phyloP scores from a whole-genome alignment of 2,113 vertebrate genomes.

The Silurus glanis region DNA sequence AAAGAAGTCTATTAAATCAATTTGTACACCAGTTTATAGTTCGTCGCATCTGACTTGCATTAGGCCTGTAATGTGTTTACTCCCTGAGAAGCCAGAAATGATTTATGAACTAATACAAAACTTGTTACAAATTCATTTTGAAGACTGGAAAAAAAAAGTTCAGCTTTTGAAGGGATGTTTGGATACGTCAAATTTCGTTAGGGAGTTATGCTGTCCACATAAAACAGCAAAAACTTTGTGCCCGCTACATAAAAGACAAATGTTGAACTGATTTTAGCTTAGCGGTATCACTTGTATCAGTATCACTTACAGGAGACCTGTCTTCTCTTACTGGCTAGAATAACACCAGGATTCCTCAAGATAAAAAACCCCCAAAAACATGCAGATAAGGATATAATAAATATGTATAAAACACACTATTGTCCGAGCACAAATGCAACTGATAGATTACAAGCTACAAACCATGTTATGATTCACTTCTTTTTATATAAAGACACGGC shows the following conservation, averaged over 20 bases:
- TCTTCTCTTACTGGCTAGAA: slow-evolving; percentile 36
- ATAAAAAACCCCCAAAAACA: not conserved
- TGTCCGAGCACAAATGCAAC: not conserved
- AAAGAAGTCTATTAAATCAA: slow-evolving; percentile 33
- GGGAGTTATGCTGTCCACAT: slow-evolving; percentile 15
- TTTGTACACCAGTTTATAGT: slow-evolving; percentile 9
- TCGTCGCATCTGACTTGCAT: slow-evolving; percentile 33
- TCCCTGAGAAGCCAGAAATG: not conserved
- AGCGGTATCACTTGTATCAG: slow-evolving; percentile 24
- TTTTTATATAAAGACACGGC: not conserved
- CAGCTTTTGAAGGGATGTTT: not conserved
- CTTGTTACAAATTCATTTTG: slow-evolving; percentile 10
- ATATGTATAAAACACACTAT: not conserved
- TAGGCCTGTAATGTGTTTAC: slow-evolving; percentile 2
- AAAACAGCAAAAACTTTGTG: slow-evolving; percentile 32
- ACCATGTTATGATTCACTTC: not conserved
- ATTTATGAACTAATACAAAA: not conserved
- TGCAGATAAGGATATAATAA: not conserved
- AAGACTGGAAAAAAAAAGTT: not conserved
- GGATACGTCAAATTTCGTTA: not conserved
- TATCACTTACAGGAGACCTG: slow-evolving; percentile 49
- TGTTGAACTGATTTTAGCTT: slow-evolving; percentile 53
- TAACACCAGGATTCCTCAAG: slow-evolving; percentile 38
- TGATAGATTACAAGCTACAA: not conserved
- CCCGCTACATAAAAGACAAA: slow-evolving; percentile 37